These are phyloP conservation scores for Helicoverpa armigera DNA, from an alignment of 1,140 invertebrate genomes.

Conservation along the genomic window DNA sequence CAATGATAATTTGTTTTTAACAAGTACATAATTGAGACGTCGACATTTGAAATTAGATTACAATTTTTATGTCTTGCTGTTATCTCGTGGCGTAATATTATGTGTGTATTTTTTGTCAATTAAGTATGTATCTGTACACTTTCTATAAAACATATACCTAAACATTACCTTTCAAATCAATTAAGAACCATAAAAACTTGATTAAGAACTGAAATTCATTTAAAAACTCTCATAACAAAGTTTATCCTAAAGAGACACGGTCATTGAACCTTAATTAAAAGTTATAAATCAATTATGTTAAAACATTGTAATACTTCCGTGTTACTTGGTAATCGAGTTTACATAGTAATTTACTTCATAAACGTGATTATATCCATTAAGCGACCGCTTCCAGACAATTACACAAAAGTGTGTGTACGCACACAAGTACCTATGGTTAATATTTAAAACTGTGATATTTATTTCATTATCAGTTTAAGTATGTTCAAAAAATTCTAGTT, in stretches of 20 bases:
- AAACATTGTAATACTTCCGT: slow-evolving; percentile 21
- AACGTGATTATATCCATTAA: slow-evolving; percentile 12
- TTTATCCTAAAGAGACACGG: background rate
- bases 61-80: no score
- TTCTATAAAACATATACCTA: no score
- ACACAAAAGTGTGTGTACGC: slow-evolving; percentile 1
- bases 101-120: no score
- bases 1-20: no score
- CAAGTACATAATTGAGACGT: no score
- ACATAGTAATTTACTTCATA: background rate
- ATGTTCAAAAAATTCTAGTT: no score
- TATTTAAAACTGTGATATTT: background rate
- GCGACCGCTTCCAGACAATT: background rate
- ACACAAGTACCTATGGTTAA: background rate
- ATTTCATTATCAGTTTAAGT: no score
- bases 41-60: no score
- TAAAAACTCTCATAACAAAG: background rate
- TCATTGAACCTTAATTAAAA: background rate
- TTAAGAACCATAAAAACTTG: background rate
- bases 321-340: slow-evolving; percentile 10
- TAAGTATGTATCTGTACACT: no score
- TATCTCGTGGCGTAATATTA: no score
- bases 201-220: background rate
- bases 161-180: no score
- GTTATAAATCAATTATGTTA: slow-evolving; percentile 21